A percentile compares a stretch with the other conserved stretches of the same genome.
Evolutionary conservation across 2,113 vertebrate species (phyloP).

Genomic region (Orthonyx spaldingii): DNA sequence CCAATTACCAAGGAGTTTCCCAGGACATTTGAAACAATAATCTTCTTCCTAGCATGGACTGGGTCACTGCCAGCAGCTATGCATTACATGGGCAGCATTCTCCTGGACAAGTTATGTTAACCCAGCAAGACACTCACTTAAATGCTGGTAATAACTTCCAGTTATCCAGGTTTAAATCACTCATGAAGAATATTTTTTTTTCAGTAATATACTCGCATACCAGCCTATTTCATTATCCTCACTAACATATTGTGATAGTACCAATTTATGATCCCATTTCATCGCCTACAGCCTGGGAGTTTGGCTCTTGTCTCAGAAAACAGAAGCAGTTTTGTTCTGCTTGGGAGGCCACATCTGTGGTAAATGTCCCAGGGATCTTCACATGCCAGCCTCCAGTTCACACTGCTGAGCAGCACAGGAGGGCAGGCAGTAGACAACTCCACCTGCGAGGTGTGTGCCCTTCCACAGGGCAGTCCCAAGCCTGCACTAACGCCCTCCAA

Average conservation of each 20-base stretch:
- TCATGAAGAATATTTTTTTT: neutral
- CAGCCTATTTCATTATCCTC: neutral
- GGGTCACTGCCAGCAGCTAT: neutral
- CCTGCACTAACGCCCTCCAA: neutral
- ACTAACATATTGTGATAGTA: neutral
- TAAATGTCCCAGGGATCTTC: neutral
- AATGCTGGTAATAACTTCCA: neutral
- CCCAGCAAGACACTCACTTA: neutral
- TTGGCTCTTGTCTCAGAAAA: neutral
- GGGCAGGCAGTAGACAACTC: neutral
- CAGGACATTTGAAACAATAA: neutral
- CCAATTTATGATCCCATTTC: neutral
- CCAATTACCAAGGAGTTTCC: neutral
- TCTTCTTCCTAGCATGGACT: neutral
- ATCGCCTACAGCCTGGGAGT: neutral
- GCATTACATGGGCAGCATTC: neutral
- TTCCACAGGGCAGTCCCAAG: neutral
- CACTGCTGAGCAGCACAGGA: fast-evolving
- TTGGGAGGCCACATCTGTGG: neutral
- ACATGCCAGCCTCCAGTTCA: neutral
- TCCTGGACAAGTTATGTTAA: neutral
- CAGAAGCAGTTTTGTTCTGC: neutral
- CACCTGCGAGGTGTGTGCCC: fast-evolving
- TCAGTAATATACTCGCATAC: neutral
- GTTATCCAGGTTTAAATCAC: neutral